These are phyloP conservation scores for Argentina silus DNA, from an alignment of 2,797 vertebrate genomes.

Conservation along the genomic window DNA sequence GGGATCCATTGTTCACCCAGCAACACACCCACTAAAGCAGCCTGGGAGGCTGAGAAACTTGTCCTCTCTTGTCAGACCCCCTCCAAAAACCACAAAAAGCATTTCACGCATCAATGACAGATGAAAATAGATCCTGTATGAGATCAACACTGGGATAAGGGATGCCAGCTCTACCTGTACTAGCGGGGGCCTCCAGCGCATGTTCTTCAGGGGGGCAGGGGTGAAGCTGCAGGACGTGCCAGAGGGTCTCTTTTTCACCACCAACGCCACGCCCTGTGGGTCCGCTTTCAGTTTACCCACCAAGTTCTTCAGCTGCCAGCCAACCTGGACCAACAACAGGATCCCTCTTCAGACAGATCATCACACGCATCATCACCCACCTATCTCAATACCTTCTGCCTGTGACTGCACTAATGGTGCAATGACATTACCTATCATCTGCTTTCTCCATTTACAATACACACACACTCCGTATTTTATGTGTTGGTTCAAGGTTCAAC, in stretches of 20 bases:
- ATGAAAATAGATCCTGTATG: not conserved
- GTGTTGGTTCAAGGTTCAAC: not conserved
- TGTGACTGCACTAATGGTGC: not conserved
- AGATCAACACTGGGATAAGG: not conserved
- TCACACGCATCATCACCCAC: not conserved
- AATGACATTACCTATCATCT: not conserved
- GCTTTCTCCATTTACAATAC: too few species aligned
- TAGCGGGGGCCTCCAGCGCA: constrained; percentile 90
- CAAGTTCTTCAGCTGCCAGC: constrained; percentile 95
- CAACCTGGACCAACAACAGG: constrained; percentile 80
- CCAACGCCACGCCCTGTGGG: constrained; percentile 81
- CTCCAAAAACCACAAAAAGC: not conserved
- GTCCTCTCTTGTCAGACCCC: constrained; percentile 18
- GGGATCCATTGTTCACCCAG: constrained; percentile 46
- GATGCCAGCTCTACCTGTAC: constrained; percentile 80
- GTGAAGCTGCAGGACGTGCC: constrained; percentile 82
- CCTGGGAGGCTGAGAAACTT: constrained; percentile 25
- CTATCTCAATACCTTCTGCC: not conserved
- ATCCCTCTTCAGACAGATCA: not conserved
- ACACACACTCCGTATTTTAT: too few species aligned
- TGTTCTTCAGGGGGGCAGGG: constrained; percentile 89
- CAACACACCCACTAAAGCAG: constrained; percentile 12
- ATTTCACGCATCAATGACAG: not conserved
- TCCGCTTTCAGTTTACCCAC: constrained; percentile 88
- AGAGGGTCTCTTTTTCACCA: constrained; percentile 90